A percentile compares a stretch with the other conserved stretches of the same genome.
Evolutionary conservation across 2,888 invertebrate genomes (phyloP).

Genomic region (Napeogenes inachia): DNA sequence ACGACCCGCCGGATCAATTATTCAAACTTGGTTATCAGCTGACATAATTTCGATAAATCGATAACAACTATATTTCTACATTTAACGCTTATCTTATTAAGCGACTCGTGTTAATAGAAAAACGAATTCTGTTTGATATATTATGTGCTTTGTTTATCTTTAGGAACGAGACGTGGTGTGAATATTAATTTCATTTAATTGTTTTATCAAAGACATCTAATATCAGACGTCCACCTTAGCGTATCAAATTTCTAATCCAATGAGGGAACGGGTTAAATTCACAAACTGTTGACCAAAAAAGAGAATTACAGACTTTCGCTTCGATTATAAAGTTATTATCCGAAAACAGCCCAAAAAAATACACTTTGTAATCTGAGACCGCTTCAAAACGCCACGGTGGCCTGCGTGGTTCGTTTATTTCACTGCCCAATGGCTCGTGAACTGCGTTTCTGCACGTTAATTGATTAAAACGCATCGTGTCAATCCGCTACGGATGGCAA

Average conservation of each 20-base stretch:
- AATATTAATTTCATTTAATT: background rate
- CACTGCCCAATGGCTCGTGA: constrained; percentile 69
- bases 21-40: constrained; percentile 55
- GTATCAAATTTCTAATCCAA: constrained; percentile 39
- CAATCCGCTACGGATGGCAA: constrained; percentile 54
- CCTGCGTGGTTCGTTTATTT: constrained; percentile 63
- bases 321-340: constrained; percentile 56
- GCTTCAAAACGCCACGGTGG: constrained; percentile 58
- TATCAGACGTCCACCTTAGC: constrained; percentile 28
- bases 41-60: constrained; percentile 60
- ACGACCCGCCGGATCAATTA: constrained; percentile 54
- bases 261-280: constrained; percentile 31
- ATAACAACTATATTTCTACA: constrained; percentile 29
- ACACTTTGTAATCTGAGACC: constrained; percentile 62
- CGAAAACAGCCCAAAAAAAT: constrained; percentile 34
- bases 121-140: background rate
- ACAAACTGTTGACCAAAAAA: constrained; percentile 33
- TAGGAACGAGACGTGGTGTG: background rate
- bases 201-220: background rate
- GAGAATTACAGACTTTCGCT: constrained; percentile 40
- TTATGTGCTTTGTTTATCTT: background rate
- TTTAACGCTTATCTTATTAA: constrained; percentile 18
- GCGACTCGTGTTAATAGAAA: constrained; percentile 3
- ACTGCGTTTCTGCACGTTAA: constrained; percentile 63
- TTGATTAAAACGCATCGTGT: constrained; percentile 76